Conservation (phyloP, 2,113 vertebrate species). For the Sprattus sprattus region DNA sequence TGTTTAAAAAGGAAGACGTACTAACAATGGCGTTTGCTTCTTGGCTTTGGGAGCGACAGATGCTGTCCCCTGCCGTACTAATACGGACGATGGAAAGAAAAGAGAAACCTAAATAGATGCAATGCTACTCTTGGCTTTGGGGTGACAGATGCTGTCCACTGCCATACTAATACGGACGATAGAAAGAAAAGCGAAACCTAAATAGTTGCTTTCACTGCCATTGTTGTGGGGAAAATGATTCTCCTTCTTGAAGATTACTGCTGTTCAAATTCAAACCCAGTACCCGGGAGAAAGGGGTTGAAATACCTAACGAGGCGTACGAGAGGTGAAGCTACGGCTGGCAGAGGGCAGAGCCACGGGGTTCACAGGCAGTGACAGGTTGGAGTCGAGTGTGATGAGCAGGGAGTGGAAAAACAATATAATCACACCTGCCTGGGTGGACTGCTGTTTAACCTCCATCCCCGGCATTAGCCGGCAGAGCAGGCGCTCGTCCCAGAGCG, state of each 20-base stretch:
- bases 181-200: too few relatives aligned
- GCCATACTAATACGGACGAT: too few relatives aligned
- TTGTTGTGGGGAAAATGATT: neutral
- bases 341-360: neutral
- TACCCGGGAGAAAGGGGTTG: neutral
- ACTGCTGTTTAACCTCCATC: constrained; percentile 10
- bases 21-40: too few relatives aligned
- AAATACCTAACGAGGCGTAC: neutral
- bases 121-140: too few relatives aligned
- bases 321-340: neutral
- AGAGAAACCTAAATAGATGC: too few relatives aligned
- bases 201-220: too few relatives aligned
- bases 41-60: too few relatives aligned
- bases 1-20: too few relatives aligned
- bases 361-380: neutral
- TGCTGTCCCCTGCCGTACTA: too few relatives aligned
- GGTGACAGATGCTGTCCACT: too few relatives aligned
- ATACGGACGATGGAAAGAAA: too few relatives aligned
- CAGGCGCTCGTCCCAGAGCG: neutral
- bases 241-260: neutral
- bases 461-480: neutral
- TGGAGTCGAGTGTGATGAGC: neutral
- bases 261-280: neutral
- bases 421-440: constrained; percentile 2
- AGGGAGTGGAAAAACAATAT: neutral